Conservation (phyloP, 2,797 vertebrate species). For the Acrocephalus scirpaceus region DNA sequence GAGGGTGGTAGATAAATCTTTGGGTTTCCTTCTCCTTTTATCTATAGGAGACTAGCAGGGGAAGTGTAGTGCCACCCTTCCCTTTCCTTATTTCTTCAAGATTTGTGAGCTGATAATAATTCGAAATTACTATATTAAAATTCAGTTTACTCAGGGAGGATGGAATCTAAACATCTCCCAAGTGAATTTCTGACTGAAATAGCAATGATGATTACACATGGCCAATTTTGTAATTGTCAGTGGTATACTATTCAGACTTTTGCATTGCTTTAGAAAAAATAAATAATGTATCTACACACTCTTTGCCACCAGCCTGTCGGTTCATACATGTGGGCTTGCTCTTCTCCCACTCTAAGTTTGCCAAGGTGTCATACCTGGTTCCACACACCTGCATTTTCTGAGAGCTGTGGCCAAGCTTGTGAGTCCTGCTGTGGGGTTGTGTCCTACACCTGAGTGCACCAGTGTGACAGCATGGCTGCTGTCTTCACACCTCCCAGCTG, state of each 20-base stretch:
- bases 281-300: not conserved
- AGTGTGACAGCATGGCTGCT: not conserved
- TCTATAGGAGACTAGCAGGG: not conserved
- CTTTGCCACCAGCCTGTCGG: not conserved
- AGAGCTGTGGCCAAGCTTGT: not conserved
- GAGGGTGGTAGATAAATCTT: not conserved
- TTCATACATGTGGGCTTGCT: not conserved
- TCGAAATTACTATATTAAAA: not conserved
- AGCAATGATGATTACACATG: not conserved
- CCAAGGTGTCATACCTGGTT: not conserved
- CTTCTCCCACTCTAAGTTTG: not conserved
- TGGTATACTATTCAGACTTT: not conserved
- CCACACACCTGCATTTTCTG: not conserved
- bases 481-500: not conserved
- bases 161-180: not conserved
- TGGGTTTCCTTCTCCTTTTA: not conserved
- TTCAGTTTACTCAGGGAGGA: not conserved
- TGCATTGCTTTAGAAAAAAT: not conserved
- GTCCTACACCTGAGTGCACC: not conserved
- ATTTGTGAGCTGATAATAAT: slow-evolving; percentile 12
- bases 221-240: not conserved
- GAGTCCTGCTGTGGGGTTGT: not conserved
- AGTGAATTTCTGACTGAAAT: not conserved
- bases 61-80: slow-evolving; percentile 27
- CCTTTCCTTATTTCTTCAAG: slow-evolving; percentile 44